A percentile compares a stretch with the other conserved stretches of the same genome.
These are phyloP conservation scores for Melanotaenia pygmaea DNA, from an alignment of 2,797 vertebrate species.

Conservation along the genomic window DNA sequence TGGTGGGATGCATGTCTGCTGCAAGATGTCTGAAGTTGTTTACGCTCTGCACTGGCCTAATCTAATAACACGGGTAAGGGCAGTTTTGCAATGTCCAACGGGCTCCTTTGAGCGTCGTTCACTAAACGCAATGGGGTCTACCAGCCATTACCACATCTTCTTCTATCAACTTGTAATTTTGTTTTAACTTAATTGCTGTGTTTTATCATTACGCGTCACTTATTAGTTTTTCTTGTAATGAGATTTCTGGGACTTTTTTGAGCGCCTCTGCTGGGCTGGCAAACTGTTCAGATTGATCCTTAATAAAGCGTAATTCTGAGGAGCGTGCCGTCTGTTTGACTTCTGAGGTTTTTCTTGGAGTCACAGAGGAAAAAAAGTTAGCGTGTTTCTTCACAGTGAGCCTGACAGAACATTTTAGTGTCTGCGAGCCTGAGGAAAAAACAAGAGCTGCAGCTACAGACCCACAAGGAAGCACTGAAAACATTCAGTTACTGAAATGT, in stretches of 20 bases:
- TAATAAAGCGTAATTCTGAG: conserved; percentile 55
- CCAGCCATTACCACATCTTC: conserved; percentile 75
- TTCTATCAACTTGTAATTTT: conserved; percentile 76
- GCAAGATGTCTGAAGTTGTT: conserved; percentile 78
- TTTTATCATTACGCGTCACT: conserved; percentile 73
- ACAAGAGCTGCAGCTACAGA: conserved; percentile 30
- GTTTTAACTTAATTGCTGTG: conserved; percentile 67
- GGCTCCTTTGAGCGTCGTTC: conserved; percentile 79
- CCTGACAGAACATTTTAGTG: conserved; percentile 35
- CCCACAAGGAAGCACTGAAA: conserved; percentile 16
- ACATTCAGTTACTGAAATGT: conserved; percentile 42
- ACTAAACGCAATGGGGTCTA: conserved; percentile 64
- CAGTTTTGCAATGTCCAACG: conserved; percentile 71
- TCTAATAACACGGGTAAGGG: conserved; percentile 80
- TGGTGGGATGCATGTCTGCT: conserved; percentile 59
- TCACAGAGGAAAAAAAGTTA: conserved; percentile 32
- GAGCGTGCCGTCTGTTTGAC: conserved; percentile 31
- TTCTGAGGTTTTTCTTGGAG: conserved; percentile 44
- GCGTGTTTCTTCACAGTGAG: conserved; percentile 23
- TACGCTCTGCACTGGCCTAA: conserved; percentile 73
- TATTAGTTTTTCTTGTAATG: conserved; percentile 65
- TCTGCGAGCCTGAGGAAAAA: conserved; percentile 38
- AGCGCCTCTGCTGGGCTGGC: conserved; percentile 43
- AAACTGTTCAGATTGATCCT: conserved; percentile 61
- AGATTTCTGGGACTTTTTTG: conserved; percentile 56